Conservation (phyloP, 2,797 vertebrate genomes). For the Cossypha heuglini region DNA sequence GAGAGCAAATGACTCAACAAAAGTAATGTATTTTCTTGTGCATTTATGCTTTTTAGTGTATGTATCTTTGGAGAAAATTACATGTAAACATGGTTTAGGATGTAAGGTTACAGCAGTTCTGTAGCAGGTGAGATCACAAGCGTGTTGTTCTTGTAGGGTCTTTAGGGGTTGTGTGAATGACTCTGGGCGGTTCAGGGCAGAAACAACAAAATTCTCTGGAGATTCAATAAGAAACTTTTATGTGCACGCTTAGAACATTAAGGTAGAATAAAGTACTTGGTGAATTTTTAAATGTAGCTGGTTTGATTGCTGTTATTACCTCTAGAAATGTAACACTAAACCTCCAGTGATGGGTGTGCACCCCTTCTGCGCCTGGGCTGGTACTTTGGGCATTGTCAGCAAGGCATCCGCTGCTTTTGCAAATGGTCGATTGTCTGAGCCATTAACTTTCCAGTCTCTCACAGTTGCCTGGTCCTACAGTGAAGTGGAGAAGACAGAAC, state of each 20-base stretch:
- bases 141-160: accelerated
- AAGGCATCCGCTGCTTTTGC: accelerated
- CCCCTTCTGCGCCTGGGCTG: neutral
- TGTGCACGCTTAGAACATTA: neutral
- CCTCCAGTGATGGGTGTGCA: too few relatives aligned
- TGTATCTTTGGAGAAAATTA: neutral
- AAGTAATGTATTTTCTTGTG: neutral
- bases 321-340: neutral
- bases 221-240: neutral
- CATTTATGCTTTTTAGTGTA: neutral
- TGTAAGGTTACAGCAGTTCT: neutral
- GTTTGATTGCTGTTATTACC: neutral
- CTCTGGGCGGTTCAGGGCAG: accelerated
- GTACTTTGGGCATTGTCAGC: neutral
- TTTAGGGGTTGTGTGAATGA: neutral
- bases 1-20: neutral
- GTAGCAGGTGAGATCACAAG: neutral
- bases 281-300: neutral
- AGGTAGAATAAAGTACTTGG: neutral
- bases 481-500: neutral
- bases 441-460: neutral
- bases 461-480: neutral
- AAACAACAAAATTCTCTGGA: neutral
- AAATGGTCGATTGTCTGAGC: neutral
- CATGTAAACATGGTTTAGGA: neutral